A percentile compares a stretch with the other conserved stretches of the same genome.
These are phyloP conservation scores for Anodontia alba DNA, from an alignment of 2,888 invertebrate genomes.

Conservation along the genomic window DNA sequence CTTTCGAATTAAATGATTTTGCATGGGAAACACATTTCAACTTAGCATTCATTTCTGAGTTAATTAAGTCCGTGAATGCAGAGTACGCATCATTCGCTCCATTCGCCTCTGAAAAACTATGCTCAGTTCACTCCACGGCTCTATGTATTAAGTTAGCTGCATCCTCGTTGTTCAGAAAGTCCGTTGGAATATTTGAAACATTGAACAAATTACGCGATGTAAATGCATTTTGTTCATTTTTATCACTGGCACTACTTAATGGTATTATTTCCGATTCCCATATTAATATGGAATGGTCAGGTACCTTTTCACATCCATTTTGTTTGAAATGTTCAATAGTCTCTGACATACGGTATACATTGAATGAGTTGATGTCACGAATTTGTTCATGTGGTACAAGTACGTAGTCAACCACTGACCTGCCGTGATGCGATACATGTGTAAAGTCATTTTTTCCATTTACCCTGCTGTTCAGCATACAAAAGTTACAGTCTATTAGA, in stretches of 20 bases:
- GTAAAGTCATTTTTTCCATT: conserved; percentile 7
- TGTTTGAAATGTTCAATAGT: conserved; percentile 1
- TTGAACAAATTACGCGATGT: neutral
- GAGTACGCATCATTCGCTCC: neutral
- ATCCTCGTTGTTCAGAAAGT: neutral
- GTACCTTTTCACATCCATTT: conserved; percentile 19
- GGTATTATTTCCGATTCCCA: no score
- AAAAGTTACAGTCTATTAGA: conserved; percentile 23
- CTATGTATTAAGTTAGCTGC: neutral
- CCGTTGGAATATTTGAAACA: neutral
- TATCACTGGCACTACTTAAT: neutral
- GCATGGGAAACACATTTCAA: neutral
- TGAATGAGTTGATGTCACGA: neutral
- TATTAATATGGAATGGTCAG: conserved; percentile 27
- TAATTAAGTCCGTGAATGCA: neutral
- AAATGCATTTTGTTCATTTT: neutral
- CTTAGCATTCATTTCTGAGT: conserved; percentile 7
- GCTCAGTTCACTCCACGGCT: neutral
- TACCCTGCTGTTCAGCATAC: conserved; percentile 29
- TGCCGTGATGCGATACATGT: conserved; percentile 7
- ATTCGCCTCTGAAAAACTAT: neutral
- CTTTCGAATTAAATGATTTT: neutral
- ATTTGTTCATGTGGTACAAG: conserved; percentile 20
- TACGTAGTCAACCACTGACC: conserved; percentile 28
- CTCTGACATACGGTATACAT: conserved; percentile 23